Percentiles rank a stretch among this genome's conserved stretches.
phyloP scores from a whole-genome alignment of 2,113 vertebrate species.

The Serinus canaria region DNA sequence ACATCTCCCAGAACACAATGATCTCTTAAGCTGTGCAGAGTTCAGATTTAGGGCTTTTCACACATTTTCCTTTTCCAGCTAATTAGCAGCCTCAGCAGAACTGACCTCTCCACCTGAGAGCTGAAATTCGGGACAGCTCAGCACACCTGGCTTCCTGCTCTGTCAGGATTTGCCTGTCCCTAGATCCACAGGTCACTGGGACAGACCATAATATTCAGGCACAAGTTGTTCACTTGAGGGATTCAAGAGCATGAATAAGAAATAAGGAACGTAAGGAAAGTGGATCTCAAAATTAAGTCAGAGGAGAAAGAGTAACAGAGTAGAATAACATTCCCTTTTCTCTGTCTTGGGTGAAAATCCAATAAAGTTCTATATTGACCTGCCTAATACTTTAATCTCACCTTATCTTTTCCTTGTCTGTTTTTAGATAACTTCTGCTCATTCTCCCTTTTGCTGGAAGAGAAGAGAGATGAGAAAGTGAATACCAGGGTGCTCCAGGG shows the following conservation, averaged over 20 bases:
- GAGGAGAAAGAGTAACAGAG: not conserved
- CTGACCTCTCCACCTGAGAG: not conserved
- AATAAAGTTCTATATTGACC: conserved; percentile 24
- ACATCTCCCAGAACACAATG: not conserved
- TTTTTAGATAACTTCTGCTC: conserved; percentile 62
- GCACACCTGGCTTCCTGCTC: not conserved
- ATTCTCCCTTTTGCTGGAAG: conserved; percentile 73
- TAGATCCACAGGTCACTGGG: not conserved
- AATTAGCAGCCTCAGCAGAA: not conserved
- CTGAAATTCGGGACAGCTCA: not conserved
- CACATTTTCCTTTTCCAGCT: not conserved
- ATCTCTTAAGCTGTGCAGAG: not conserved
- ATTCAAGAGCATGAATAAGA: not conserved
- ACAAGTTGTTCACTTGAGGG: not conserved
- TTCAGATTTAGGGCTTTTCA: not conserved
- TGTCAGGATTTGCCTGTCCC: not conserved
- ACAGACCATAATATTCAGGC: not conserved
- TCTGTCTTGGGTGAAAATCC: not conserved
- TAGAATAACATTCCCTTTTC: not conserved
- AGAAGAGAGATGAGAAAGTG: conserved; percentile 34
- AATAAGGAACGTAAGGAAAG: not conserved
- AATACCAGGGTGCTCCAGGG: not conserved
- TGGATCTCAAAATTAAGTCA: not conserved
- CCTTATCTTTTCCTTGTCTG: conserved; percentile 49
- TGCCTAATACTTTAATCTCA: conserved; percentile 57